Percentiles rank a stretch among this genome's conserved stretches.
Conservation (phyloP, 2,888 invertebrate species). For the Caenorhabditis uteleia region DNA sequence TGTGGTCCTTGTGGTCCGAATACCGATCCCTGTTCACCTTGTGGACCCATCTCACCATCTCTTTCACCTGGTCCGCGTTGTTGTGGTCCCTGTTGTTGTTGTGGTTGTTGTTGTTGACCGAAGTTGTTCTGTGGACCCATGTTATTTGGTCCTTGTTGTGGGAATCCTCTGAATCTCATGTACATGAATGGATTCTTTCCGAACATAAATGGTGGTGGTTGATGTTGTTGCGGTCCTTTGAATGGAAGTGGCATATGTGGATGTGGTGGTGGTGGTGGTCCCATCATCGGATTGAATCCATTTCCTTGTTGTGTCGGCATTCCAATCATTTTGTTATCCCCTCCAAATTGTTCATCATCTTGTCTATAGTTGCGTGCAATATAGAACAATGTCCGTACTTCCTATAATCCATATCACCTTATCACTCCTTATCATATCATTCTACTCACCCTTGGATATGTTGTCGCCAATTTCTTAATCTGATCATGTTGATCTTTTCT, state of each 20-base stretch:
- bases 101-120: conserved; percentile 6
- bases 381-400: conserved; percentile 25
- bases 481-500: conserved; percentile 22
- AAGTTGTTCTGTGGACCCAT: neutral
- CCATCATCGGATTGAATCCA: neutral
- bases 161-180: neutral
- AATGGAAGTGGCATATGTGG: too few species aligned
- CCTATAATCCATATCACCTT: conserved; percentile 4
- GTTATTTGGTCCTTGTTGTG: neutral
- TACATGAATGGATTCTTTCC: too few species aligned
- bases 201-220: too few species aligned
- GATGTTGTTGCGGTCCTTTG: too few species aligned
- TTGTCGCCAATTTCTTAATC: conserved; percentile 12
- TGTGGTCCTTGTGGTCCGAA: conserved; percentile 1
- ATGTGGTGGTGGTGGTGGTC: too few species aligned
- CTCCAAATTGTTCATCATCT: conserved; percentile 8
- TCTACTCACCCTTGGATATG: conserved; percentile 19
- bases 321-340: too few species aligned
- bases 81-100: conserved; percentile 6
- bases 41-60: neutral
- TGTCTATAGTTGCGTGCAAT: conserved; percentile 27
- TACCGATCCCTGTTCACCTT: conserved; percentile 2
- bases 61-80: conserved; percentile 5
- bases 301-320: neutral
- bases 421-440: neutral